A percentile compares a stretch with the other conserved stretches of the same genome.
These are phyloP conservation scores for Agrilus biguttatus DNA, from an alignment of 2,888 invertebrate genomes.

Conservation along the genomic window DNA sequence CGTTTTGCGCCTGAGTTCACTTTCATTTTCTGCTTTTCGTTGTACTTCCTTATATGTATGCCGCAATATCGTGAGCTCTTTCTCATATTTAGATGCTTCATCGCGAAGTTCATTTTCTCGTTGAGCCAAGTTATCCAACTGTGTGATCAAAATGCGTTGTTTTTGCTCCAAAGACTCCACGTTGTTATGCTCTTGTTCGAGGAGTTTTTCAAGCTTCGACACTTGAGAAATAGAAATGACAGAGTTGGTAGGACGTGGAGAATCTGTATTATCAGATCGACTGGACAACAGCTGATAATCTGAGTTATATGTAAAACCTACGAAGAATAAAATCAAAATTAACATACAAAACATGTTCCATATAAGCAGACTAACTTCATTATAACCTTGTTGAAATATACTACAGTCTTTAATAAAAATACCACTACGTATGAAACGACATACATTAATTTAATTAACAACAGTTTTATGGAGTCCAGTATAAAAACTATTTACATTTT, in stretches of 20 bases:
- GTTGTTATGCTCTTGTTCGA: conserved; percentile 60
- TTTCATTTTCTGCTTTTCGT: conserved; percentile 77
- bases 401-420: too few relatives aligned
- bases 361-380: too few relatives aligned
- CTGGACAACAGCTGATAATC: conserved; percentile 66
- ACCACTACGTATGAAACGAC: too few relatives aligned
- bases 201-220: conserved; percentile 55
- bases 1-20: conserved; percentile 67
- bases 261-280: conserved; percentile 46
- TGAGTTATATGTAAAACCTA: conserved; percentile 90
- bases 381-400: too few relatives aligned
- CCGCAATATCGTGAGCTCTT: conserved; percentile 68
- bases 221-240: conserved; percentile 30
- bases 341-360: too few relatives aligned
- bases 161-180: conserved; percentile 63
- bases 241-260: conserved; percentile 39
- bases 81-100: conserved; percentile 71
- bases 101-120: conserved; percentile 66
- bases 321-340: conserved; percentile 30
- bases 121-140: conserved; percentile 62
- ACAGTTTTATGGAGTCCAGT: too few relatives aligned
- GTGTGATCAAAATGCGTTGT: conserved; percentile 55
- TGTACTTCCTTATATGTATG: conserved; percentile 84
- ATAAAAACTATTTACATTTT: not conserved
- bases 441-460: too few relatives aligned